Evolutionary conservation across 2,113 vertebrate genomes (phyloP).

Genomic region (Bungarus multicinctus): DNA sequence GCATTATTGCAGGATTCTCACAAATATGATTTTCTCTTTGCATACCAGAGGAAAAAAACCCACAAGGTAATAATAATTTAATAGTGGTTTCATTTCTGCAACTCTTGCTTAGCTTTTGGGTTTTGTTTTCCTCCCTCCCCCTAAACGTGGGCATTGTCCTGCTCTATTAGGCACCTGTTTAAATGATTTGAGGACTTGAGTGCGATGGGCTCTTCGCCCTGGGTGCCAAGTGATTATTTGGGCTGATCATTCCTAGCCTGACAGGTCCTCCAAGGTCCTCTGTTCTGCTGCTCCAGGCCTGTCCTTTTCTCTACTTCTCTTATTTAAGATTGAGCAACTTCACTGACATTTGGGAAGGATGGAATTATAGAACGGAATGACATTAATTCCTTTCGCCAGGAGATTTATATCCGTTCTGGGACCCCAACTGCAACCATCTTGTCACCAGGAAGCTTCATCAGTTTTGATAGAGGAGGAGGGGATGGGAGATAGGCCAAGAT

Average conservation of each 20-base stretch:
- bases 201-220: constrained; percentile 49
- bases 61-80: not conserved
- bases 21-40: not conserved
- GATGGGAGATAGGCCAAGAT: too few relatives aligned
- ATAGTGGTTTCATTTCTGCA: not conserved
- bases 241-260: constrained; percentile 59
- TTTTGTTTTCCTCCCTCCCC: constrained; percentile 30
- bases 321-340: constrained; percentile 53
- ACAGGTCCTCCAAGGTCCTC: constrained; percentile 58
- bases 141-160: constrained; percentile 61
- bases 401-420: not conserved
- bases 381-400: not conserved
- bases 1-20: not conserved
- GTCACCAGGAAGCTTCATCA: too few relatives aligned
- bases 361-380: not conserved
- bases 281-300: constrained; percentile 33
- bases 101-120: not conserved
- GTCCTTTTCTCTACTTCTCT: constrained; percentile 42
- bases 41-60: not conserved
- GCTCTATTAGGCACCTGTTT: constrained; percentile 70
- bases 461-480: too few relatives aligned
- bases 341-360: constrained; percentile 33
- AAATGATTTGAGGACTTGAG: constrained; percentile 57
- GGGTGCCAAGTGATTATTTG: constrained; percentile 70
- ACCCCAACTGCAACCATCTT: not conserved